Evolutionary conservation across 2,113 vertebrate genomes (phyloP).

Genomic region (Micronycteris hirsuta): DNA sequence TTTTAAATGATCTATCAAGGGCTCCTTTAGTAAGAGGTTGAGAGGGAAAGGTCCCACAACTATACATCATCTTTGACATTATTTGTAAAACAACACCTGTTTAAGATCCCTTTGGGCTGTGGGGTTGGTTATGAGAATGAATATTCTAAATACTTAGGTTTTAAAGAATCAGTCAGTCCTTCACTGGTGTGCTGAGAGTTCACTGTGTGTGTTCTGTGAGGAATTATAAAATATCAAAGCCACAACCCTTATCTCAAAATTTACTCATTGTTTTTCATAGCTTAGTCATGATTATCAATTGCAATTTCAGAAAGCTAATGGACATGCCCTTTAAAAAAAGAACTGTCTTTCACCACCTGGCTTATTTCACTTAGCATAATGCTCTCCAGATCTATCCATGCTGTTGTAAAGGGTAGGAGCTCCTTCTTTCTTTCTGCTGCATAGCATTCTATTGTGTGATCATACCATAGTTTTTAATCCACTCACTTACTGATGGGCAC

Average conservation of each 20-base stretch:
- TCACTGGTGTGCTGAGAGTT: background rate
- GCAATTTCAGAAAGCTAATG: background rate
- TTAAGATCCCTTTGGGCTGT: constrained; percentile 22
- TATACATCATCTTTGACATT: constrained; percentile 46
- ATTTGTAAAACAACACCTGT: constrained; percentile 53
- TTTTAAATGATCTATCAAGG: background rate
- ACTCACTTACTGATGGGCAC: too few relatives aligned
- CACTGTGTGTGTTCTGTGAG: background rate
- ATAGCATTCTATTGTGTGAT: too few relatives aligned
- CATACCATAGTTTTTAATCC: too few relatives aligned
- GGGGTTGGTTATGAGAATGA: background rate
- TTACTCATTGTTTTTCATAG: background rate
- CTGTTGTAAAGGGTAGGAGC: too few relatives aligned
- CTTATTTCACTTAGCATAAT: too few relatives aligned
- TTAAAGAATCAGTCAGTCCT: background rate
- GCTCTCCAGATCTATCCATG: too few relatives aligned
- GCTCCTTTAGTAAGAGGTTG: background rate
- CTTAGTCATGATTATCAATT: background rate
- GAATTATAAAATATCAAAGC: background rate
- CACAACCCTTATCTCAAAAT: background rate
- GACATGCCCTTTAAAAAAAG: background rate
- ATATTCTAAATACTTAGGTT: constrained; percentile 14
- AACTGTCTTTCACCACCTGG: background rate
- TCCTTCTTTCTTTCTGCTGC: too few relatives aligned
- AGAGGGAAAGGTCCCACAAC: background rate